Base-by-base conservation (phyloP, 2,797 vertebrate genomes). In the Cephalopachus bancanus region DNA sequence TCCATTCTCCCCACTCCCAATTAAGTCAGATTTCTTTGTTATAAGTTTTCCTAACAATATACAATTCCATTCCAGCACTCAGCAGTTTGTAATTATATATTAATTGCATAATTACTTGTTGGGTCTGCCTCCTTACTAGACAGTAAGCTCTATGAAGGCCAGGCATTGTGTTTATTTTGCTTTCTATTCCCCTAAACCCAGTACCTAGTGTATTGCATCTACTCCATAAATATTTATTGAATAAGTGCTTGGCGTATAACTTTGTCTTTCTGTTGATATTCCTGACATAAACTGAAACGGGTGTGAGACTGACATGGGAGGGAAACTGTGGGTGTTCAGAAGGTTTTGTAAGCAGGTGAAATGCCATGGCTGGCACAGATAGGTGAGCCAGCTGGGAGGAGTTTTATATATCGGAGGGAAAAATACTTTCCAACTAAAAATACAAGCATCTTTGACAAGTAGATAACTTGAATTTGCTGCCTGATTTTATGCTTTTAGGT, bases 221-320 rank as follows among this genome's bases (percentile, higher is more conserved):
- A 57, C 22, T 90, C 67, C 72, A 4, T 89, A 94, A 67, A n/a
- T 75, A 65, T 72, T 87, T 81, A 67, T 16, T 60, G 37, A n/a
- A 51, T 53, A 65, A 49, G 59, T 51, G 53, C 59, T 93, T 81
- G 28, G 78, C 28, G 15, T 30, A 64, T 89, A 71, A 51, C 55
- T 88, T 97, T 86, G 85, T 94, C 93, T 93, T 83, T 88, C 67
- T 78, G 74, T 19, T n/a, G 59, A 53, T n/a, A 84, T 78, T 88
- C 24, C 57, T 65, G 81, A 91, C 22, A 76, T 65, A 67, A 91
- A 80, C 5, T 26, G 57, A 91, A 51, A 69, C 20, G 75, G 28
- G 60, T 64, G 15, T 49, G 72, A 90, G 75, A 78, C 1, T 62
- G 51, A 44, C 22, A 33, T 14, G 1, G 67, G 49, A 80, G 28